Evolutionary conservation across 2,113 vertebrate species (phyloP).

Genomic region (Nymphicus hollandicus): DNA sequence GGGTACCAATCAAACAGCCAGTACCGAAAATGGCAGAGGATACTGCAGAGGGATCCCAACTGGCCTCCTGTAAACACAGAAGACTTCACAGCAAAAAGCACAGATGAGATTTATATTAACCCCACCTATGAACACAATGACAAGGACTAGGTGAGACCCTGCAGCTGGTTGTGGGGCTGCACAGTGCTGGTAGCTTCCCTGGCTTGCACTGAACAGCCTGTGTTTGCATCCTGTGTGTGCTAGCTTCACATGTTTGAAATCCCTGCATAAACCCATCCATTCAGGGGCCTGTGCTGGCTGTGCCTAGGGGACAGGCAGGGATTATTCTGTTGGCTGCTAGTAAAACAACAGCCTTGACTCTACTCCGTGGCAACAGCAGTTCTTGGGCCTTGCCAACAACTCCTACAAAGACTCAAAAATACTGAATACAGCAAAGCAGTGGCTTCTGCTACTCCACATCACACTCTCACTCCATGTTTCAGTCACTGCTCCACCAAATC

Average conservation of each 20-base stretch:
- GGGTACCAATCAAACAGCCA: constrained; percentile 58
- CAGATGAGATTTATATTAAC: constrained; percentile 37
- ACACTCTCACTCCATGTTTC: not conserved
- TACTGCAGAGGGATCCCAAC: constrained; percentile 31
- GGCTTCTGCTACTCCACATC: not conserved
- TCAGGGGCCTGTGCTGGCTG: not conserved
- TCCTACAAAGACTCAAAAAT: not conserved
- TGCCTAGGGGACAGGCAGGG: not conserved
- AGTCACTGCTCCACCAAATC: not conserved
- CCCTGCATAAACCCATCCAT: not conserved
- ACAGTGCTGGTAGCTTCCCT: not conserved
- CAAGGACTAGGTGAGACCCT: not conserved
- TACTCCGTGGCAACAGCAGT: not conserved
- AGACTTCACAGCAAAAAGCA: constrained; percentile 25
- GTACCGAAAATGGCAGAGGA: constrained; percentile 58
- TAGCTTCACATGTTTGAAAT: not conserved
- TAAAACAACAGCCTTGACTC: not conserved
- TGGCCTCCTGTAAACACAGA: constrained; percentile 51
- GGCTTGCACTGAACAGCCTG: accelerated
- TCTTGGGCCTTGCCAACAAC: not conserved
- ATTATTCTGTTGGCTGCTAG: not conserved
- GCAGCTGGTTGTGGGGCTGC: accelerated
- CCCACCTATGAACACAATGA: not conserved
- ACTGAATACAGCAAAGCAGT: not conserved
- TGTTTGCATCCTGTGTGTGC: not conserved